Base-by-base conservation (phyloP, 2,888 invertebrate genomes). In the Petrolisthes cinctipes region DNA sequence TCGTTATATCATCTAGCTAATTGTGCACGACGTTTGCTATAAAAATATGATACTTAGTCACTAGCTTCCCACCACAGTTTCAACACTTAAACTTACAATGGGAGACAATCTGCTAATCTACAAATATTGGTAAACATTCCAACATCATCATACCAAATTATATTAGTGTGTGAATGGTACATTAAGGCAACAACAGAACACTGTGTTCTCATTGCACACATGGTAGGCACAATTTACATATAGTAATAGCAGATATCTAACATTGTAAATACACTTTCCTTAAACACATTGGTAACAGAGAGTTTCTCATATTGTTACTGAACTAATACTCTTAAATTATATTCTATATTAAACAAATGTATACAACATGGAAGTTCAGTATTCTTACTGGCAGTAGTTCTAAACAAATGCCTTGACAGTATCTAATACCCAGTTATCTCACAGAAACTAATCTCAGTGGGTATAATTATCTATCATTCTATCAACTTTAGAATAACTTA, bases 161-260 rank as follows among this genome's bases (percentile, higher is more conserved):
- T n/a, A 71, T 7, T 71, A 71, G 23, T 23, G 17, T 71, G 85
- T 71, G 20, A 37, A 37, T 14, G 66, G n/a, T 20, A 71, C 17
- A 80, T 79, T 71, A 84, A 84, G 83, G 83, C 83, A 84, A 84
- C 76, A 66, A 73, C 66, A 56, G 57, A 78, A 83, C 17, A 75
- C 17, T 61, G 83, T 71, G 54, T 61, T 53, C 14, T 37, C 14
- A 20, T 23, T 76, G 76, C 83, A 75, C 76, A 75, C n/a, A 57
- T 54, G 76, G 37, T 76, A 76, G 53, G 78, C 83, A 71, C 71
- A 78, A 56, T 61, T 37, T 57, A 80, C n/a, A 61, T 17, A 61
- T 61, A 37, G 37, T 37, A 37, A 37, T 37, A 37, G 37, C 37
- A 37, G 37, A 37, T 61, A 61, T 61, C 17, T 17, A 61, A 61